Evolutionary conservation across 2,797 vertebrate species (phyloP), one percentile per base, ranked within the genome.

Genomic region (Spondyliosoma cantharus): DNA sequence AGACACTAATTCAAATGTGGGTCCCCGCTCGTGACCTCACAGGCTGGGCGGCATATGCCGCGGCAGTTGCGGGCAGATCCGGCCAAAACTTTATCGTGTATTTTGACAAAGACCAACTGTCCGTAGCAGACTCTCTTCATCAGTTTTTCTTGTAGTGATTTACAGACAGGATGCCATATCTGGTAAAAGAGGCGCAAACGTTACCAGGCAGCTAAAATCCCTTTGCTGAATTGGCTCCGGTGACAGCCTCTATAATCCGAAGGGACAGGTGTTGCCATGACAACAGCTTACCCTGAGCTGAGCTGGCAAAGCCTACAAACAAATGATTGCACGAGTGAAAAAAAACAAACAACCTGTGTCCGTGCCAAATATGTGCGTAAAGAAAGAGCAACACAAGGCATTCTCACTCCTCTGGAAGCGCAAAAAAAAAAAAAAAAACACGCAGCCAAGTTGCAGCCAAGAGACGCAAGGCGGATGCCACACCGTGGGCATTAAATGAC

Each of bases 241-340:
- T 83, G 85, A 76, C 84, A 82, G 76, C 68, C 53, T 76, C 80
- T 43, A 29, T 89, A 91, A 90, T 89, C 88, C 76, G 2, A 82
- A 86, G 80, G 87, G 89, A 87, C 85, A 92, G 83, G 87, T 84
- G 91, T 93, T 92, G 75, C 88, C 84, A 91, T 92, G 90, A 89
- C 90, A 89, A 93, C 90, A 80, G 85, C 82, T 89, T 88, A 74
- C 86, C 81, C 85, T 83, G 82, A 89, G 78, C 83, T 76, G 86
- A 89, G 84, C 90, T 84, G 86, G 82, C 83, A 75, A 86, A 83
- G 80, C 87, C 78, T 87, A 72, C 89, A 90, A 89, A 91, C 83
- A 93, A 89, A 92, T 87, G 82, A 91, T 86, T 91, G 86, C 74
- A 82, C 7, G 74, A 86, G 65, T 68, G 60, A 49, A 63, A 78